Evolutionary conservation across 2,113 vertebrate genomes (phyloP).

Genomic region (Ameiurus melas): DNA sequence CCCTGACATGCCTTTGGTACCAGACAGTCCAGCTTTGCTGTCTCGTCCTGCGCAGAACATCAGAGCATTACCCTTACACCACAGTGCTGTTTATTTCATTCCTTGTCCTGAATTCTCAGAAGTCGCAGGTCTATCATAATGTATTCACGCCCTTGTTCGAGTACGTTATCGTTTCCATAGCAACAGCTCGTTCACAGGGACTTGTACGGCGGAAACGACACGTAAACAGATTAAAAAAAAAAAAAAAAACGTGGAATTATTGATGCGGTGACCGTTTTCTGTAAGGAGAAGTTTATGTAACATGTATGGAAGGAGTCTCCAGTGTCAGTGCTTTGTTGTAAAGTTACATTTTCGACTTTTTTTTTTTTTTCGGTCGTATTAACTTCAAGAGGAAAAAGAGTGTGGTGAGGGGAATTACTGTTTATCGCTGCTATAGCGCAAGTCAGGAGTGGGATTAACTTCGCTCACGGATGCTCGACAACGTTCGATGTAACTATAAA

Average conservation of each 20-base stretch:
- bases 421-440: not conserved
- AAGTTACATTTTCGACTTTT: not conserved
- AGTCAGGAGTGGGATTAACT: not conserved
- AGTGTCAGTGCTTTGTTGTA: not conserved
- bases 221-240: not conserved
- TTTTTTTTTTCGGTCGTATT: not conserved
- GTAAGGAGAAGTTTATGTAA: not conserved
- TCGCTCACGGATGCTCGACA: too few relatives aligned
- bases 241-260: not conserved
- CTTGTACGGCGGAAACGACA: not conserved
- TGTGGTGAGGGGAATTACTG: not conserved
- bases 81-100: not conserved
- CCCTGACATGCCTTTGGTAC: conserved; percentile 77
- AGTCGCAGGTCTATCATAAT: not conserved
- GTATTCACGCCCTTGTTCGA: not conserved
- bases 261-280: not conserved
- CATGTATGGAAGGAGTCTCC: not conserved
- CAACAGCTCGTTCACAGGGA: not conserved
- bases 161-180: not conserved
- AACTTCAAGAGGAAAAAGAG: not conserved
- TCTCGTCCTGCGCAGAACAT: conserved; percentile 78
- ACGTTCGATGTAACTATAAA: too few relatives aligned
- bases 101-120: not conserved
- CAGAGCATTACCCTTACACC: not conserved
- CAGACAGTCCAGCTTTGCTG: conserved; percentile 76